Conservation (phyloP, 1,140 invertebrate genomes). For the Atta cephalotes region DNA sequence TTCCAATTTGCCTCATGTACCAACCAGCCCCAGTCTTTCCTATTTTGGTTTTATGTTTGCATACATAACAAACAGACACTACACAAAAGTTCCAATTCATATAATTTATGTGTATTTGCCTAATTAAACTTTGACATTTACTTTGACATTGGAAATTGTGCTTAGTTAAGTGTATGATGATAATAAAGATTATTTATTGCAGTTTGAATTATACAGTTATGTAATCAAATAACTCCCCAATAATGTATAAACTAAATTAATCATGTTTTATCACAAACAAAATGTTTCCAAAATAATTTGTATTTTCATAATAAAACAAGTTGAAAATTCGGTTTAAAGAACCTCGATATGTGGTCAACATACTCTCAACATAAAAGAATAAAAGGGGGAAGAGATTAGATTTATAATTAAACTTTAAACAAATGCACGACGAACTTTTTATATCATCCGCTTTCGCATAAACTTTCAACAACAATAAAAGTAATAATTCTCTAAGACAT, state of each 20-base stretch:
- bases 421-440: background rate
- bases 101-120: constrained; percentile 14
- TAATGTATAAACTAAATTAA: constrained; percentile 12
- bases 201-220: background rate
- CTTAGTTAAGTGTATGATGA: constrained; percentile 14
- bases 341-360: background rate
- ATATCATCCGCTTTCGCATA: background rate
- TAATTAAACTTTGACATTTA: constrained; percentile 29
- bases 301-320: background rate
- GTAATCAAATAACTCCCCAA: constrained; percentile 13
- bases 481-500: background rate
- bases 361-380: background rate
- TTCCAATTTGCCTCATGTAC: too few relatives aligned
- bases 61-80: background rate
- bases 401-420: constrained; percentile 10
- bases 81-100: background rate
- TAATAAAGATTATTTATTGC: constrained; percentile 19
- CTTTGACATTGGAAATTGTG: background rate
- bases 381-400: background rate
- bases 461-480: constrained; percentile 23
- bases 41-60: background rate
- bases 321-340: background rate
- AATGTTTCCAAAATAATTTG: background rate
- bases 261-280: constrained; percentile 26
- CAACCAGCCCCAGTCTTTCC: too few relatives aligned